Conservation (phyloP, 2,797 vertebrate genomes). For the Gymnopithys bicolor region DNA sequence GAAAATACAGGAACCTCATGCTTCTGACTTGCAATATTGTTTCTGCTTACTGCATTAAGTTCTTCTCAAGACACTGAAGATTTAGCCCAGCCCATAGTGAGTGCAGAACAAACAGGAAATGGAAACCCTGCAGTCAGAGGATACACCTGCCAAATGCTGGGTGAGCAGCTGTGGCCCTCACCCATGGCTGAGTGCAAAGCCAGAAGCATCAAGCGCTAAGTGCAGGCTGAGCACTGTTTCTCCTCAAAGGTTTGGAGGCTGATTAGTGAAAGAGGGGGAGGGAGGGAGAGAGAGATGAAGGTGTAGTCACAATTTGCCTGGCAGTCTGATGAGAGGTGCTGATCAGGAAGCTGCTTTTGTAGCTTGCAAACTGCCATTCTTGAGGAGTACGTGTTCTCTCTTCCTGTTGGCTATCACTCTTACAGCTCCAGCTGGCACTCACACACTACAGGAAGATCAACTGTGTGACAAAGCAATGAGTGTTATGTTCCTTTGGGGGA, state of each 20-base stretch:
- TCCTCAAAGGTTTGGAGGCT: background rate
- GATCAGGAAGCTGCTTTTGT: background rate
- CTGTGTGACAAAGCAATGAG: background rate
- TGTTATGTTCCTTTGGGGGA: background rate
- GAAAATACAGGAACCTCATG: background rate
- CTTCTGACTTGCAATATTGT: background rate
- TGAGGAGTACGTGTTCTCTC: background rate
- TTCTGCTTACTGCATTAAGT: constrained; percentile 10
- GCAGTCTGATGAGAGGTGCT: background rate
- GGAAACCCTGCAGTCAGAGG: constrained; percentile 54
- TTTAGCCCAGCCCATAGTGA: constrained; percentile 8
- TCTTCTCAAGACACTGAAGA: constrained; percentile 29
- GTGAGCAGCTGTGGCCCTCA: constrained; percentile 52
- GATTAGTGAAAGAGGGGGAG: background rate
- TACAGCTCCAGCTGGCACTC: background rate
- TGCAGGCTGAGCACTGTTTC: background rate
- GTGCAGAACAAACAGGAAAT: constrained; percentile 72
- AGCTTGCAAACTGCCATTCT: background rate
- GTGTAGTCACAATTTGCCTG: constrained; percentile 34
- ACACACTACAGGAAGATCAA: background rate
- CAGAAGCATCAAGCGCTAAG: background rate
- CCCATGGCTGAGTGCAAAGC: constrained; percentile 11
- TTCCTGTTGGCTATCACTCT: background rate
- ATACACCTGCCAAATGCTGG: constrained; percentile 67
- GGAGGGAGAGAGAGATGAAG: background rate